phyloP scores from a whole-genome alignment of 2,888 invertebrate species.

The Neuroscelio doddi region DNA sequence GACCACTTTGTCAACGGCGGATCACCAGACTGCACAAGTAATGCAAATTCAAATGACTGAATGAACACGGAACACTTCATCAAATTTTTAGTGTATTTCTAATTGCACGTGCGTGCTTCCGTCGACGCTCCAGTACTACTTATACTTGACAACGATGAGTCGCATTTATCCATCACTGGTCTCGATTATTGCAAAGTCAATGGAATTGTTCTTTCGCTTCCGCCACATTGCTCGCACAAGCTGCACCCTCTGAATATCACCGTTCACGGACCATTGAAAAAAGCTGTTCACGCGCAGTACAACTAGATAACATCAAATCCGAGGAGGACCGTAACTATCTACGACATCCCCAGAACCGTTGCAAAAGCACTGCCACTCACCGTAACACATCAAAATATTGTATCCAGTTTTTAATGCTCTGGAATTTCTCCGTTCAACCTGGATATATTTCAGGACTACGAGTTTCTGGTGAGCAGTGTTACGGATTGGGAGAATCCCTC shows the following conservation, averaged over 20 bases:
- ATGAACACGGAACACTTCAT: slow-evolving; percentile 50
- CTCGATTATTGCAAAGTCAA: slow-evolving; percentile 57
- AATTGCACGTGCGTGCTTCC: slow-evolving; percentile 32
- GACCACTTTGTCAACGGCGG: slow-evolving; percentile 56
- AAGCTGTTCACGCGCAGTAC: slow-evolving; percentile 50
- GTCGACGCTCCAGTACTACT: slow-evolving; percentile 44
- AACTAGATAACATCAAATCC: slow-evolving; percentile 53
- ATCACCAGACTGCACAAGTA: slow-evolving; percentile 51
- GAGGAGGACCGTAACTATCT: slow-evolving; percentile 54
- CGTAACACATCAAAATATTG: slow-evolving; percentile 36
- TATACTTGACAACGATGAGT: slow-evolving; percentile 52
- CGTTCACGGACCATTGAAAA: slow-evolving; percentile 62
- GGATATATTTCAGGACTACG: too few species aligned
- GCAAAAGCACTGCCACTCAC: slow-evolving; percentile 31
- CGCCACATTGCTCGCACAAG: slow-evolving; percentile 62
- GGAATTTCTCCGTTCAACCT: slow-evolving; percentile 49
- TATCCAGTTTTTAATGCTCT: slow-evolving; percentile 38
- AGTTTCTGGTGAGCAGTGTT: slow-evolving; percentile 50
- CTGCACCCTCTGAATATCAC: slow-evolving; percentile 60
- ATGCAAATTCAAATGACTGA: slow-evolving; percentile 54
- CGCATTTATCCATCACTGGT: slow-evolving; percentile 26
- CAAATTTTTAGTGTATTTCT: slow-evolving; percentile 44
- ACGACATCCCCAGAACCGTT: slow-evolving; percentile 54
- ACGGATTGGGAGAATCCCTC: slow-evolving; percentile 21
- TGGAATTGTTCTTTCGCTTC: slow-evolving; percentile 61